Evolutionary conservation across 2,113 vertebrate genomes (phyloP).

Genomic region (Lasiurus cinereus): DNA sequence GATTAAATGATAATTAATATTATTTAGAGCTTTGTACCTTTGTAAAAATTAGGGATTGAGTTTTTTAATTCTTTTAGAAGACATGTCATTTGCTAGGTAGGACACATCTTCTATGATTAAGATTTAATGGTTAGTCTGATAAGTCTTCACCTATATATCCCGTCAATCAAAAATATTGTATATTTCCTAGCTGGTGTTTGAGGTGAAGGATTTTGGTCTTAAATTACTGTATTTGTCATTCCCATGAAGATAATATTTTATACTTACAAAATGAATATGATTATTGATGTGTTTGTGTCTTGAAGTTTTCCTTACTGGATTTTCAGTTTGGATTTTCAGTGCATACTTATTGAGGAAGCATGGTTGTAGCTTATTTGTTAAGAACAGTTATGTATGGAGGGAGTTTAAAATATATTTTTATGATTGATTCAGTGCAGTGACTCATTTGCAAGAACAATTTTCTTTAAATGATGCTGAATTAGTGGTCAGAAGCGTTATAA

Average conservation of each 20-base stretch:
- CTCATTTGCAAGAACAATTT: background rate
- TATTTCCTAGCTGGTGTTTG: background rate
- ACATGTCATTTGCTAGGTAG: background rate
- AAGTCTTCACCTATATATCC: background rate
- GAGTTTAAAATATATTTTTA: constrained; percentile 1
- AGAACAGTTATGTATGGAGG: background rate
- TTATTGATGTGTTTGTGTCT: background rate
- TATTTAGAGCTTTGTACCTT: constrained; percentile 42
- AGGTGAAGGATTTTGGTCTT: background rate
- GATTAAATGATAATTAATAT: background rate
- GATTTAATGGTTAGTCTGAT: background rate
- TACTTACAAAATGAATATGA: background rate
- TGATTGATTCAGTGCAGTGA: background rate
- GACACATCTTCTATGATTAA: background rate
- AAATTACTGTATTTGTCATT: background rate
- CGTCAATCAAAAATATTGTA: background rate
- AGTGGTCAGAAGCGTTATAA: background rate
- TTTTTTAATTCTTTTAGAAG: background rate
- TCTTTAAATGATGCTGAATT: constrained; percentile 18
- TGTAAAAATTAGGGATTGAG: background rate
- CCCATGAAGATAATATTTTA: background rate
- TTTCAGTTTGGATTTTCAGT: background rate
- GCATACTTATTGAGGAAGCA: background rate
- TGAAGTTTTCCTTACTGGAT: background rate
- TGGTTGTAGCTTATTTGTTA: constrained; percentile 29